These are phyloP conservation scores for Leucosticte australis DNA, from an alignment of 2,113 vertebrate species.

Conservation along the genomic window DNA sequence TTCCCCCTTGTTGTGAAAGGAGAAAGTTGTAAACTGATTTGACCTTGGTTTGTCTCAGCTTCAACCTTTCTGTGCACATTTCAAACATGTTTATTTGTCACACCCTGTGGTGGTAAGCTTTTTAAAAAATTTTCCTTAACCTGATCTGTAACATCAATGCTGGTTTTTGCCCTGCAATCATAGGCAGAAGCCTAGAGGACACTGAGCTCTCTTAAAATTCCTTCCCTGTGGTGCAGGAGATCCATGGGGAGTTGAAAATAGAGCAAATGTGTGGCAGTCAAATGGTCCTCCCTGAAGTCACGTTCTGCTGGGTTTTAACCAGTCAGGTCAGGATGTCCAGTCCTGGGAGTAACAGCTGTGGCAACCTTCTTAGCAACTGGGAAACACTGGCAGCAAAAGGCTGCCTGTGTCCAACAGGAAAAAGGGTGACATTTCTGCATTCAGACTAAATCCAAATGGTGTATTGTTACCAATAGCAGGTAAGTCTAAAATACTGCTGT, in stretches of 20 bases:
- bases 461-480: background rate
- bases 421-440: background rate
- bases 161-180: background rate
- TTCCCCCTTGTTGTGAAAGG: background rate
- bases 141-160: background rate
- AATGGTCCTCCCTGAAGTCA: background rate
- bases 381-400: conserved; percentile 21
- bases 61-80: background rate
- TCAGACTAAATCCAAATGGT: background rate
- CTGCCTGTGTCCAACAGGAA: background rate
- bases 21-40: background rate
- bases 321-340: background rate
- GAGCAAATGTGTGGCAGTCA: background rate
- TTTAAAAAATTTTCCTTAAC: background rate
- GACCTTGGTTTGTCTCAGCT: background rate
- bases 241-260: fast-evolving
- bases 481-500: background rate
- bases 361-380: conserved; percentile 61
- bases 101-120: background rate
- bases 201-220: background rate
- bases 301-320: fast-evolving
- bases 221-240: too few relatives aligned
- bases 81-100: background rate
- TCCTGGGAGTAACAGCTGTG: background rate
- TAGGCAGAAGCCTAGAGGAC: background rate